Base-by-base conservation (phyloP, 23 tunicate genomes). In the Halocynthia aurantium region DNA sequence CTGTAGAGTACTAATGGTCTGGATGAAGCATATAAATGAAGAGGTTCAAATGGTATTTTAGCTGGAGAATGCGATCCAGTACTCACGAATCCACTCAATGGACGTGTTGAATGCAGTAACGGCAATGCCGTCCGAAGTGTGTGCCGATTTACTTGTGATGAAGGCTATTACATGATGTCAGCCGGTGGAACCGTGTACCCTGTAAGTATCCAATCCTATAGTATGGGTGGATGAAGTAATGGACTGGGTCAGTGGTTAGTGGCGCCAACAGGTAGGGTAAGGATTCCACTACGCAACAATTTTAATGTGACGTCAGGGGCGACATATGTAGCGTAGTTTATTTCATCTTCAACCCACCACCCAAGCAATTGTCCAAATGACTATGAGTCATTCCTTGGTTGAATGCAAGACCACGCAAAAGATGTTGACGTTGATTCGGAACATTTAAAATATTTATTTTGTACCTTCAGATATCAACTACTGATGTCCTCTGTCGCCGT, bases 61-160 rank as follows among this genome's bases (percentile, higher is more conserved):
- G 81, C 78, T 18, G 78, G 78, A 12, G 78, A 74, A 6, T 74
- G 78, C 57, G 10, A 10, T 8, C 78, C 78, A 12, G 63, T 74
- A 8, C 13, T 52, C 5, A 53, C 10, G 10, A 74, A 56, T 54
- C 78, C 78, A 74, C 8, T 54, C n/a, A 74, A 74, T 18, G 78
- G 78, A 53, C 78, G 78, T n/a, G 78, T 74, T 8, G 13, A 7
- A 2, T 74, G 78, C 78, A 74, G 78, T 54, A 64, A 74, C 63
- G 57, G 78, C n/a, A 82, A 82, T 51, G 62, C 55, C 8, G 65
- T 76, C 7, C 50, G 74, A 22, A 75, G 81, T 52, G 81, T 76
- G n/a, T 82, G 86, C 56, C 51, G 78, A 51, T 81, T 81, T 31
- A 21, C 51, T 20, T 81, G 85, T 5, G 78, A 72, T 0, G 70